Evolutionary conservation across 2,888 invertebrate species (phyloP), one percentile per base, ranked within the genome.

Genomic region (Poecilobothrus nobilitatus): DNA sequence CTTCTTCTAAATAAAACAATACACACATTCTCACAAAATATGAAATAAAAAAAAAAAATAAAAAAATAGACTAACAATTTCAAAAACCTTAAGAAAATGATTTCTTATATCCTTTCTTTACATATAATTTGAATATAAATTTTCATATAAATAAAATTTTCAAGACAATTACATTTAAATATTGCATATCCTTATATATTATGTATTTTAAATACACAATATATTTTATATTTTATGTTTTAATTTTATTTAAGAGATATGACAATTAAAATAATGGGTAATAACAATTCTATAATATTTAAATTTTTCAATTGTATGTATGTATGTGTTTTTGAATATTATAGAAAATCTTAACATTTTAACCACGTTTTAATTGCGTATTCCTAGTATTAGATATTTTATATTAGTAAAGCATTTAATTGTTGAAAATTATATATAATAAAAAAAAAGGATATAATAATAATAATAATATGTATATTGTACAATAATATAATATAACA

Each of bases 281-380:
- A 53, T 53, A 53, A 53, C 18, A 27, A 53, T 53, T 18, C 53
- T 53, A 18, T 53, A 27, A 27, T 27, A 27, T 27, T 27, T 27
- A 27, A 27, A 27, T 27, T 27, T 27, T 27, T 27, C 2, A 27
- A 4, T 27, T 27, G 27, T 27, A 53, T n/a, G 3, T 53, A 53
- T 53, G n/a, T 44, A 44, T 44, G 15, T 53, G 6, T 12, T 53
- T 4, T 6, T 53, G 53, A 15, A 53, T 18, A 53, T 41, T 18
- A 53, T 53, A 53, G 3, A 18, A 53, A 53, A 53, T 53, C 15
- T 53, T 53, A 53, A 53, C 53, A 53, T 53, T 15, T 53, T 53
- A 18, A 53, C 53, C 53, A 53, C 53, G 53, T 53, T 53, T 53
- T 53, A 53, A 53, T 53, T 53, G 53, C 53, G 53, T 53, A 53